Conservation (phyloP, 2,888 invertebrate species). For the Noctua janthe region DNA sequence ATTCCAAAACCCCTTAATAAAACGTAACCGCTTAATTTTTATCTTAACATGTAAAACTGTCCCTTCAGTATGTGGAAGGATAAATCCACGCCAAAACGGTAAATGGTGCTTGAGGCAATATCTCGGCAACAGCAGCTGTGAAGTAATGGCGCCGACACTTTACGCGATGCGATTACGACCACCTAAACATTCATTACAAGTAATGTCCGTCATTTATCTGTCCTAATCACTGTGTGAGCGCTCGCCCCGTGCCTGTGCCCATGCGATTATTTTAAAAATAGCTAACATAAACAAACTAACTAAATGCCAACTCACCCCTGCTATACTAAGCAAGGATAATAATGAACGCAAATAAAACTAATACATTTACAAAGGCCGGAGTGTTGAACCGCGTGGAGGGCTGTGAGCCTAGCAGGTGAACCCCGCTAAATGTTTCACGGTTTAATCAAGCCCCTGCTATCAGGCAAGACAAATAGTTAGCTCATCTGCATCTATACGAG, state of each 20-base stretch:
- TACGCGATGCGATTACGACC: constrained; percentile 90
- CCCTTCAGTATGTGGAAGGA: constrained; percentile 76
- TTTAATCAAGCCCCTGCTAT: constrained; percentile 89
- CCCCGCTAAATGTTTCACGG: constrained; percentile 88
- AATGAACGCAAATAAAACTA: constrained; percentile 59
- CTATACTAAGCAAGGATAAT: constrained; percentile 42
- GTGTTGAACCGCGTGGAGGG: constrained; percentile 53
- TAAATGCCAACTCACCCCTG: constrained; percentile 47
- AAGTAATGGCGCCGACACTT: constrained; percentile 90
- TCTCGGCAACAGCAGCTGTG: constrained; percentile 89
- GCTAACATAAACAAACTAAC: constrained; percentile 65
- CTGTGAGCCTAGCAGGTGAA: constrained; percentile 78
- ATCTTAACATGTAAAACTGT: constrained; percentile 76
- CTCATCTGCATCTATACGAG: constrained; percentile 91
- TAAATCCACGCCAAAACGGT: constrained; percentile 84
- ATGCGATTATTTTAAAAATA: constrained; percentile 75
- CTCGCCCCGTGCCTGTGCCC: constrained; percentile 74
- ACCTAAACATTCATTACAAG: constrained; percentile 91
- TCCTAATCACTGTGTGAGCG: constrained; percentile 88
- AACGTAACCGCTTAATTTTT: constrained; percentile 67
- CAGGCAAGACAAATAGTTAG: constrained; percentile 89
- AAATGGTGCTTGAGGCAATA: constrained; percentile 88
- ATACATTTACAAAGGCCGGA: constrained; percentile 57
- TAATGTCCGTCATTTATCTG: constrained; percentile 90
- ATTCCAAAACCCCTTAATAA: constrained; percentile 53